Conservation (phyloP, 2,888 invertebrate species). For the Taphrorychus bicolor region DNA sequence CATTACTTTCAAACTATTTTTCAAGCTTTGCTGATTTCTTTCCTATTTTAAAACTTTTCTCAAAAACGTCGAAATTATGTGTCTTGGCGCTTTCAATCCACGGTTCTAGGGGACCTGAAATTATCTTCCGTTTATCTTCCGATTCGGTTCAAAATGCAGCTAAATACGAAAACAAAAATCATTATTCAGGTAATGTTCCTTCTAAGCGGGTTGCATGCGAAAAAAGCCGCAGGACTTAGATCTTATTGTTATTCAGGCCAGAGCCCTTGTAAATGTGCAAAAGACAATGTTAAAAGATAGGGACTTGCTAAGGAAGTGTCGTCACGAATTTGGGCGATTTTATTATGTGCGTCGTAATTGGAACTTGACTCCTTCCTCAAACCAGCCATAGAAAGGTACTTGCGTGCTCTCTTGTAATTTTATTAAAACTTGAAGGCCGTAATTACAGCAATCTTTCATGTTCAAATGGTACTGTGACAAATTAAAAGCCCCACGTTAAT, state of each 20-base stretch:
- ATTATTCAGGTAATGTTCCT: slow-evolving; percentile 20
- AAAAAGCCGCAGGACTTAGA: slow-evolving; percentile 13
- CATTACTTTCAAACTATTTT: too few species aligned
- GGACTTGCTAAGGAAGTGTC: slow-evolving; percentile 52
- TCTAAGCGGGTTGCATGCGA: slow-evolving; percentile 16
- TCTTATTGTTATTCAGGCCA: slow-evolving; percentile 57
- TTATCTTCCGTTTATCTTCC: too few species aligned
- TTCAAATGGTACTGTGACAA: slow-evolving; percentile 2
- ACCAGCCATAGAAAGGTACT: too few species aligned
- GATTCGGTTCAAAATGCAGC: not conserved
- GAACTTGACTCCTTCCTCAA: too few species aligned
- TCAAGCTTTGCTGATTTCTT: too few species aligned
- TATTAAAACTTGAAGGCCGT: not conserved
- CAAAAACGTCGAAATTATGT: too few species aligned
- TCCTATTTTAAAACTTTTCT: too few species aligned
- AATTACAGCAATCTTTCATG: slow-evolving; percentile 3
- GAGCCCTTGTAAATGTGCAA: slow-evolving; percentile 57
- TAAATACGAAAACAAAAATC: slow-evolving; percentile 6
- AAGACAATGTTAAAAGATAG: slow-evolving; percentile 57
- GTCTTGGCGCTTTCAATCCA: too few species aligned
- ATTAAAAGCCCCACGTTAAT: slow-evolving; percentile 2
- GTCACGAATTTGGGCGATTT: not conserved
- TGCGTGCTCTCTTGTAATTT: not conserved
- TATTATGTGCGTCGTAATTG: not conserved
- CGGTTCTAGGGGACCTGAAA: too few species aligned